Evolutionary conservation across 2,113 vertebrate genomes (phyloP).

Genomic region (Solea senegalensis): DNA sequence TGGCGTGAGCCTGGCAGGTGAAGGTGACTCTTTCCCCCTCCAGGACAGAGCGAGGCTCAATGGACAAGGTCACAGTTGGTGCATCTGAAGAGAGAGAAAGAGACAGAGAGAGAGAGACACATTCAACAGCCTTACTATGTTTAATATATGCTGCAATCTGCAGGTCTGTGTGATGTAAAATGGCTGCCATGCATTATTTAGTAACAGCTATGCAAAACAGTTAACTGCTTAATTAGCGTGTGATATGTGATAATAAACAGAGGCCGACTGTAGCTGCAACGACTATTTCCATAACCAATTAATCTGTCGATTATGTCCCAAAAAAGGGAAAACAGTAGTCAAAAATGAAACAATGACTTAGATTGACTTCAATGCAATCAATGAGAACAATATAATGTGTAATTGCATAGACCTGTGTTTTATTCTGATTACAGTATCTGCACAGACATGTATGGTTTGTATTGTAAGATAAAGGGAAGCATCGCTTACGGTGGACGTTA

Average conservation of each 20-base stretch:
- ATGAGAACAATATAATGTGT: too few relatives aligned
- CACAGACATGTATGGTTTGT: not conserved
- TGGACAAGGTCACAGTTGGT: constrained; percentile 92
- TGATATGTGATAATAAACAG: too few relatives aligned
- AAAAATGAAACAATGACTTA: too few relatives aligned
- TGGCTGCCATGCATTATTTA: constrained; percentile 42
- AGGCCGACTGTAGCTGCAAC: too few relatives aligned
- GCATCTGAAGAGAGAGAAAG: constrained; percentile 79
- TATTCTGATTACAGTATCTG: not conserved
- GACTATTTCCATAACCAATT: too few relatives aligned
- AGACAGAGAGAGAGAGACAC: constrained; percentile 17
- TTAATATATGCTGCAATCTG: constrained; percentile 37
- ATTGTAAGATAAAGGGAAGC: not conserved
- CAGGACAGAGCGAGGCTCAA: constrained; percentile 93
- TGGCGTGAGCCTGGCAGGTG: constrained; percentile 92
- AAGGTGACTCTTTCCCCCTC: constrained; percentile 92
- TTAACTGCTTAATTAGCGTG: not conserved
- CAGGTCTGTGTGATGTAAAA: constrained; percentile 33
- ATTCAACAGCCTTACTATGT: constrained; percentile 14
- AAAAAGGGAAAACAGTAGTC: too few relatives aligned
- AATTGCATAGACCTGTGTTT: not conserved
- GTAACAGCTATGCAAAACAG: constrained; percentile 20
- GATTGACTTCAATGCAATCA: too few relatives aligned
- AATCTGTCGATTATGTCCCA: too few relatives aligned
- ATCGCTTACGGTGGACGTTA: constrained; percentile 90